phyloP scores from a whole-genome alignment of 2,797 vertebrate species.

The Alcedo atthis region DNA sequence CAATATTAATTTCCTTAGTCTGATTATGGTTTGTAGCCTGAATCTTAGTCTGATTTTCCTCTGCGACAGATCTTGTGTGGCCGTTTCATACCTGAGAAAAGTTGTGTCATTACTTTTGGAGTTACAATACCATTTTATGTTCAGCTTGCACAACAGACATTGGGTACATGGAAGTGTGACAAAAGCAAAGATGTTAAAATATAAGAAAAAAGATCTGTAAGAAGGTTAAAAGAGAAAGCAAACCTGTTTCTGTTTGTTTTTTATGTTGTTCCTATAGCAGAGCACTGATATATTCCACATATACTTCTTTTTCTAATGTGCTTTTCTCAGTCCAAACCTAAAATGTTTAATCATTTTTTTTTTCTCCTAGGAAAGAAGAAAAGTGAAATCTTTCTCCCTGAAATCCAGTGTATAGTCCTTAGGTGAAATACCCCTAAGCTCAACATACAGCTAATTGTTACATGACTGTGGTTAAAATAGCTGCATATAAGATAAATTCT shows the following conservation, averaged over 20 bases:
- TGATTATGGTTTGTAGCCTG: neutral
- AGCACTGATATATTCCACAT: neutral
- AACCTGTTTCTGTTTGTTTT: neutral
- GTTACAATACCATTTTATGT: neutral
- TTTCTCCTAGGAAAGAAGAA: constrained; percentile 18
- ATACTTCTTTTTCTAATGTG: neutral
- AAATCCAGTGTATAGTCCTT: neutral
- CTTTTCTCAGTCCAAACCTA: neutral
- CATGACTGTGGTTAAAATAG: neutral
- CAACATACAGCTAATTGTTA: neutral
- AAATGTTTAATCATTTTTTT: neutral
- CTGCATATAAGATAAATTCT: neutral
- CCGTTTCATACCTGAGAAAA: neutral
- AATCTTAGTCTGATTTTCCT: neutral
- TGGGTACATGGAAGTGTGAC: neutral
- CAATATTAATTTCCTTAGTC: neutral
- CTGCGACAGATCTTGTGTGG: neutral
- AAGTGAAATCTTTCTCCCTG: neutral
- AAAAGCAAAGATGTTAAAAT: neutral
- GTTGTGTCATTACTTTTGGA: neutral
- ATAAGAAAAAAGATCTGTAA: neutral
- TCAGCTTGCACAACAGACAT: neutral
- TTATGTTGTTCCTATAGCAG: neutral
- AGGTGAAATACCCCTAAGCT: neutral
- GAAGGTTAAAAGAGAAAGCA: neutral